These are phyloP conservation scores for Spatula clypeata DNA, from an alignment of 2,797 vertebrate species.

Conservation along the genomic window DNA sequence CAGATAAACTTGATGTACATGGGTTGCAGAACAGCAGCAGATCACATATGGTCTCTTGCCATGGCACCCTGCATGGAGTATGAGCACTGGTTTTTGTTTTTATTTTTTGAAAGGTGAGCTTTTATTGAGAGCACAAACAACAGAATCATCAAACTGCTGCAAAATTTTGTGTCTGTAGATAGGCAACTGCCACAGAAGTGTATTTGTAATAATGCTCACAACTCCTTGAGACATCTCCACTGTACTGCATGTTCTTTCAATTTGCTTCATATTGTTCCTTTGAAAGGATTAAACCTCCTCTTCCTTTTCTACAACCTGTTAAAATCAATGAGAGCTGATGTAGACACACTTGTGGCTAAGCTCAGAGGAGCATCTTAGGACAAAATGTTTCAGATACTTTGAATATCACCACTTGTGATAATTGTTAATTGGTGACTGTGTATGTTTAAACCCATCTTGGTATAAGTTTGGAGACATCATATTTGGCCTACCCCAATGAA, in stretches of 20 bases:
- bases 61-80: not conserved
- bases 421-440: not conserved
- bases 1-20: fast-evolving
- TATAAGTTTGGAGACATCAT: not conserved
- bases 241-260: not conserved
- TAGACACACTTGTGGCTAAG: not conserved
- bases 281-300: not conserved
- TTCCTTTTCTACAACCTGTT: not conserved
- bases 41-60: not conserved
- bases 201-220: not conserved
- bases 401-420: not conserved
- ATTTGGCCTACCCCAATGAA: not conserved
- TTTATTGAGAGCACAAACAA: not conserved
- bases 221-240: not conserved
- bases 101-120: not conserved
- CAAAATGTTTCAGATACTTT: not conserved
- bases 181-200: not conserved
- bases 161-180: not conserved
- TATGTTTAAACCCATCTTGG: not conserved
- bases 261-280: not conserved
- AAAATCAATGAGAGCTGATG: not conserved
- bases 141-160: not conserved
- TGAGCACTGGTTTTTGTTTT: too few species aligned
- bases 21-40: not conserved
- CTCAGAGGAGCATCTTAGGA: not conserved